Evolutionary conservation across 2,113 vertebrate species (phyloP), one percentile per base, ranked within the genome.

Genomic region (Athene cunicularia): DNA sequence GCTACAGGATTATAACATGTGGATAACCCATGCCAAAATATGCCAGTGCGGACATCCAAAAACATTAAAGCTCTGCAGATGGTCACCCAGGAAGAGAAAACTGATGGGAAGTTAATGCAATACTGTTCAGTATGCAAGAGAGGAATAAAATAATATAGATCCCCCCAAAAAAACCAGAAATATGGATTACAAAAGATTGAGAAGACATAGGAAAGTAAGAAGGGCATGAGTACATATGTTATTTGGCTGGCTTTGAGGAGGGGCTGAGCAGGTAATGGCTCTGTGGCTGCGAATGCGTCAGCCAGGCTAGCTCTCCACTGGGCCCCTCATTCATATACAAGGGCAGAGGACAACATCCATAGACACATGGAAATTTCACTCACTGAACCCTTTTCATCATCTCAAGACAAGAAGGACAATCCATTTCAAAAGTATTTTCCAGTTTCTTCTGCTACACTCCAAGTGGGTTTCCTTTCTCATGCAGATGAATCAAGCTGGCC

Each of bases 141-240:
- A 14, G 7, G 58, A 58, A 83, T 27, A 84, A 91, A 86, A 73
- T 23, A 72, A 75, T 20, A 33, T 1, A 28, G 35, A 5, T 23
- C 9, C 28, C 17, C 35, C 35, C 17, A 55, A 86, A 49, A 55
- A 76, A 73, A 33, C 12, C 12, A 66, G 35, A 75, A 88, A 76
- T 27, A 49, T 2, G 3, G 21, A 47, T n/a, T 55, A 80, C 32
- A 37, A 60, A 73, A 80, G 26, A 55, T 11, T 32, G 47, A 79
- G 41, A 66, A 12, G 39, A 55, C 49, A 63, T 17, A 26, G 37
- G 60, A 76, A 72, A 71, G 50, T 28, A 80, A 53, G 49, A 56
- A 66, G 21, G n/a, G 24, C 0, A 0, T 2, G 27, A 80, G 60
- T 11, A 41, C 17, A 9, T 6, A 2, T 0, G 1, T 3, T 32